Evolutionary conservation across 1,140 invertebrate species (phyloP), one percentile per base, ranked within the genome.

Genomic region (Phenacoccus solenopsis): DNA sequence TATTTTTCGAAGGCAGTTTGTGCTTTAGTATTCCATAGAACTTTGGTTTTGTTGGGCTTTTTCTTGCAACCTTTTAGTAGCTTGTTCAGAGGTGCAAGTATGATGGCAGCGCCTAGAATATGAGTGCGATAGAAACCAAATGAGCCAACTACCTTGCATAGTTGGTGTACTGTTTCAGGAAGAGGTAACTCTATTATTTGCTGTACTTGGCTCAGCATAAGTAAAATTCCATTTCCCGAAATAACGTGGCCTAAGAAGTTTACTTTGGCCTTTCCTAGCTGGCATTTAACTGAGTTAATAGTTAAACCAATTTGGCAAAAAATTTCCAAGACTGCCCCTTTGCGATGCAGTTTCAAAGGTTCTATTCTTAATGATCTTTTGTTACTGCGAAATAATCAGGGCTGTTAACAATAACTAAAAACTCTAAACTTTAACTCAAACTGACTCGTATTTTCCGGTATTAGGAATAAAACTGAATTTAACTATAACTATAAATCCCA

Each of bases 71-170:
- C 12, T 75, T 70, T n/a, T n/a, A n/a, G n/a, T n/a, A n/a, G n/a
- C n/a, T n/a, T n/a, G n/a, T n/a, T n/a, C n/a, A n/a, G n/a, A n/a
- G n/a, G n/a, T n/a, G n/a, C n/a, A n/a, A n/a, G n/a, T n/a, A n/a
- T n/a, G n/a, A n/a, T n/a, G n/a, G n/a, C n/a, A n/a, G n/a, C 13
- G 79, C 69, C 70, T 78, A 80, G 67, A 79, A 80, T 9, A 73
- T 72, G 1, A 74, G 70, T 57, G 79, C 32, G 2, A 77, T 78
- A 4, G 79, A 57, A 68, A 79, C n/a, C n/a, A n/a, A n/a, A n/a
- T n/a, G n/a, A n/a, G n/a, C n/a, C n/a, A n/a, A n/a, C n/a, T n/a
- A n/a, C 77, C 0, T 71, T 72, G 74, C 75, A 77, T 9, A 78
- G 72, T 28, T 76, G 71, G 72, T 76, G 77, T 1, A 61, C 68